Evolutionary conservation across 2,113 vertebrate species (phyloP).

Genomic region (Cranoglanis bouderius): DNA sequence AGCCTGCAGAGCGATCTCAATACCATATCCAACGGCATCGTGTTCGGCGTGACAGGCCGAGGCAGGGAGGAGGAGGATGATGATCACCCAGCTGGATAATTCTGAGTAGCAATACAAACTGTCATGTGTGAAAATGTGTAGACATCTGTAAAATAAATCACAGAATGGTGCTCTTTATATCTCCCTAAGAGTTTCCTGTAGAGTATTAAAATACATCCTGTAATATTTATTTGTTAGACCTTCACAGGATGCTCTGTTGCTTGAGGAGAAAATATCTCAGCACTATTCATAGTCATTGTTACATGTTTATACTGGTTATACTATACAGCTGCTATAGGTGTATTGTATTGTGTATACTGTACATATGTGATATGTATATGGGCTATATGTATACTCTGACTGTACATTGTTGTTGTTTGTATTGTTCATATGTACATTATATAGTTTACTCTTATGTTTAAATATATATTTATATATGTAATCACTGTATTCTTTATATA

Average conservation of each 20-base stretch:
- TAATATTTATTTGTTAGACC: not conserved
- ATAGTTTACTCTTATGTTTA: too few species aligned
- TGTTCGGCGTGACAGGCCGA: constrained; percentile 34
- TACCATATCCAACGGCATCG: constrained; percentile 24
- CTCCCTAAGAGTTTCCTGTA: not conserved
- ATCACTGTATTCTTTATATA: too few species aligned
- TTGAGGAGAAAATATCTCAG: not conserved
- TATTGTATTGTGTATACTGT: too few species aligned
- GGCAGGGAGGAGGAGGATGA: constrained; percentile 33
- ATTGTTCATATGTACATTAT: too few species aligned
- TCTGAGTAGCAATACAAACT: not conserved
- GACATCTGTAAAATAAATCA: not conserved
- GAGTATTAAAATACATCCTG: not conserved
- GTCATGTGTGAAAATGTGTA: not conserved
- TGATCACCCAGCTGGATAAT: not conserved
- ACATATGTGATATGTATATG: too few species aligned
- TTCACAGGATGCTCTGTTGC: not conserved
- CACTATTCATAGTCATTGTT: too few species aligned
- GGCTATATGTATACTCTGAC: too few species aligned
- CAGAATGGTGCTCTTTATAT: not conserved
- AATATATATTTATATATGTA: too few species aligned
- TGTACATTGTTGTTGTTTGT: too few species aligned
- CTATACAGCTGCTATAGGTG: too few species aligned
- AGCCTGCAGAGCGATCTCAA: constrained; percentile 29
- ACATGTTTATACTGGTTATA: too few species aligned